Base-by-base conservation (phyloP, 1,140 invertebrate genomes). In the Rhagoletis zephyria region DNA sequence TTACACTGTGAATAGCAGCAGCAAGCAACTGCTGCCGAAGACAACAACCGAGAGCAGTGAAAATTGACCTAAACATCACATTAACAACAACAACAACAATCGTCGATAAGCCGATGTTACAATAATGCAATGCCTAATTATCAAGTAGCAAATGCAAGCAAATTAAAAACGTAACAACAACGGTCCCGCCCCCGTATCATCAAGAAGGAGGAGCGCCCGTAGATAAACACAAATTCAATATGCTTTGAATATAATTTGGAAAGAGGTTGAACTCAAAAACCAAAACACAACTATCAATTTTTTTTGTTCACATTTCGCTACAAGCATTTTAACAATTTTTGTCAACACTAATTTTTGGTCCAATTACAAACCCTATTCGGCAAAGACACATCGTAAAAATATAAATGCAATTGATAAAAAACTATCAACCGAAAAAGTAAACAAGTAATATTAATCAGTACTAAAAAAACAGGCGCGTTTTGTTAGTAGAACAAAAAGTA, bases 161-260 rank as follows among this genome's bases (percentile, higher is more conserved):
- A 56, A 48, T 56, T 59, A 42, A 56, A 51, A 56, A 81, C 7
- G 19, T 77, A 81, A 81, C 74, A 51, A 19, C 51, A 77, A 19
- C 48, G 42, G 70, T 45, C 10, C 51, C 42, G 40, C 16, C 5
- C 14, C 42, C 70, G 7, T 56, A 56, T 2, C 74, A 56, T 30
- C 14, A 74, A 74, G 67, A 56, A 74, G 40, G 65, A 77, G n/a
- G 40, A 42, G 42, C 40, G 74, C 14, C n/a, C 6, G 16, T 16
- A 9, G 14, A 12, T 12, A 1, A 19, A 56, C 14, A 81, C 14
- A 81, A 56, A 51, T 14, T 3, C 48, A 56, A 6, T 56, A 81
- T 81, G 74, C 59, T 81, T 81, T 81, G n/a, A 51, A 4, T 81
- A 81, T 19, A 81, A 56, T 56, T 81, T 81, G n/a, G n/a, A 48